Conservation (phyloP, 2,888 invertebrate species). For the Ernsta delagoae region DNA sequence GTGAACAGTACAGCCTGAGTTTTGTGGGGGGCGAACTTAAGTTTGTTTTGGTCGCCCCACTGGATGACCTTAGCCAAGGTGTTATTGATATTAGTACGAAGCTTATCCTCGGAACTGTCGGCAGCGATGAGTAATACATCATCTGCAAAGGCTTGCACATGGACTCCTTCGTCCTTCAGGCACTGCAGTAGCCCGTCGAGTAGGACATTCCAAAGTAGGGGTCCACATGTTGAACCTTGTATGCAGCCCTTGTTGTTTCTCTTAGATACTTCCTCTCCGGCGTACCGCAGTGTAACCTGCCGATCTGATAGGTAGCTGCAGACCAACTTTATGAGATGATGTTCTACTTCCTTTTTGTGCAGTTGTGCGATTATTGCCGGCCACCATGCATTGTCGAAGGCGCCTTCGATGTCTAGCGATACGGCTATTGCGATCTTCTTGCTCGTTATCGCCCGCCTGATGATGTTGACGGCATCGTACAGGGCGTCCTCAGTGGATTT, state of each 20-base stretch:
- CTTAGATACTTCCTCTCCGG: constrained; percentile 14
- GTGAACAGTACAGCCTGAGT: constrained; percentile 38
- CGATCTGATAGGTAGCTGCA: constrained; percentile 36
- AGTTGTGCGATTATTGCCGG: constrained; percentile 31
- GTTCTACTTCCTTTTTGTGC: constrained; percentile 1
- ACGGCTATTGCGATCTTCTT: constrained; percentile 33
- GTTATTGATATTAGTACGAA: constrained; percentile 11
- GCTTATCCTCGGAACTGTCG: background rate
- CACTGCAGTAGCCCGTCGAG: constrained; percentile 37
- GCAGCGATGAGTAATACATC: constrained; percentile 38
- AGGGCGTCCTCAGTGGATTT: constrained; percentile 39
- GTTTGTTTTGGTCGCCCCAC: constrained; percentile 39
- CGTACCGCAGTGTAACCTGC: constrained; percentile 34
- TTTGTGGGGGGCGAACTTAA: constrained; percentile 41
- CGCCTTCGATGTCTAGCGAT: constrained; percentile 42
- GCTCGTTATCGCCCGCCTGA: constrained; percentile 6
- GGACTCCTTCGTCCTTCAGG: background rate
- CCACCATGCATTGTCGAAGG: constrained; percentile 44
- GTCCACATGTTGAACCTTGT: constrained; percentile 41
- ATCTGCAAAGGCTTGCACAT: constrained; percentile 44
- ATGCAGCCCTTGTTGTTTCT: constrained; percentile 40
- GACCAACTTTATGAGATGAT: constrained; percentile 13
- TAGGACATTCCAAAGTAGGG: constrained; percentile 40
- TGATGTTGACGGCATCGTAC: constrained; percentile 20
- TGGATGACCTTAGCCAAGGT: constrained; percentile 8